Conservation (phyloP, 2,113 vertebrate genomes). For the Protobothrops flavoviridis region DNA sequence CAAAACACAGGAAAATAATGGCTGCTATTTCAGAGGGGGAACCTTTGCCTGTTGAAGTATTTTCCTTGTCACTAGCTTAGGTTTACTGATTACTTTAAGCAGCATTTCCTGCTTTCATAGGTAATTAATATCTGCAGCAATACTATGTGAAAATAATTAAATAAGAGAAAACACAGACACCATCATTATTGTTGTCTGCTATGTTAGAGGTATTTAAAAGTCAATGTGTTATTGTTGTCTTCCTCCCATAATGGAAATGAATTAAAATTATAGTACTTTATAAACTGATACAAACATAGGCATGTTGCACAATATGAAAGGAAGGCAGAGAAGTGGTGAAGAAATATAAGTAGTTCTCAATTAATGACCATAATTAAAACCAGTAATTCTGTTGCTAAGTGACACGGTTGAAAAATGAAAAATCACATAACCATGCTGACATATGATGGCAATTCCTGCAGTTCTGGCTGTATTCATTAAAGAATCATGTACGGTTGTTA, state of each 20-base stretch:
- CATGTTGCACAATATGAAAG: background rate
- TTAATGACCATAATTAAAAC: background rate
- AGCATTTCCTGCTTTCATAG: slow-evolving; percentile 54
- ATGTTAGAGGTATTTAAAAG: slow-evolving; percentile 18
- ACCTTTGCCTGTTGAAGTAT: slow-evolving; percentile 54
- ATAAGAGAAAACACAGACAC: slow-evolving; percentile 41
- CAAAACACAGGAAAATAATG: slow-evolving; percentile 70
- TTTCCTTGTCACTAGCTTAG: slow-evolving; percentile 42
- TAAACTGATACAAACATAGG: background rate
- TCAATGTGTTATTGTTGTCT: background rate
- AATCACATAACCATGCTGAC: background rate
- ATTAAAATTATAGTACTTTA: background rate
- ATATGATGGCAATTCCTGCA: background rate
- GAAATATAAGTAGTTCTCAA: background rate
- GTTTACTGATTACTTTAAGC: slow-evolving; percentile 30
- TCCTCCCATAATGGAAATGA: background rate
- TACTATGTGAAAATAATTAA: slow-evolving; percentile 36
- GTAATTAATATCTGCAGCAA: slow-evolving; percentile 39
- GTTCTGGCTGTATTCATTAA: background rate
- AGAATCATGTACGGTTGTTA: background rate
- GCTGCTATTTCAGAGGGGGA: slow-evolving; percentile 62
- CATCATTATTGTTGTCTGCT: slow-evolving; percentile 8
- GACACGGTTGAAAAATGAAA: background rate
- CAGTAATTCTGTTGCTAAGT: background rate
- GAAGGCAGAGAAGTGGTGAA: background rate